Evolutionary conservation across 2,797 vertebrate genomes (phyloP), one percentile per base, ranked within the genome.

Genomic region (Erithacus rubecula): DNA sequence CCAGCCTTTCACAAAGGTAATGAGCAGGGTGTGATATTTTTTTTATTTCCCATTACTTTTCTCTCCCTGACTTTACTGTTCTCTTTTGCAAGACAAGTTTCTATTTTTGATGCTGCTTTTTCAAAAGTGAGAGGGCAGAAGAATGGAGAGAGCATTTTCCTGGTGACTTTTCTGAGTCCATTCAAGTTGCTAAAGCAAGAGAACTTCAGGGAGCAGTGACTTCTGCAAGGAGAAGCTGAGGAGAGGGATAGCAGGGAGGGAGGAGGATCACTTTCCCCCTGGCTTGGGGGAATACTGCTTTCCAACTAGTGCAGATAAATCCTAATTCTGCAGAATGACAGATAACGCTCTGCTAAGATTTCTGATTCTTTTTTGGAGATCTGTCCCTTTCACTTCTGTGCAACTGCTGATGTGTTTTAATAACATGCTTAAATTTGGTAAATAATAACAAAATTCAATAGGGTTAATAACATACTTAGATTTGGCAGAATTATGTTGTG

Each of bases 1-100:
- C 24, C 19, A 84, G 49, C 56, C 63, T 49, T 86, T 87, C 47
- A 58, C 60, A 82, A 70, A 90, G 17, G 37, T 55, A 93, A 56
- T 63, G 41, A 69, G 36, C 34, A 56, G 77, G 51, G 41, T 62
- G 52, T 84, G 72, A 34, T 44, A 20, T 30, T 32, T 58, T 64
- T 43, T 62, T 15, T 56, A 30, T 79, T 87, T 51, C 20, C 7
- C 37, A 37, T 27, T 83, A 23, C 41, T 63, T 93, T 77, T 86
- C 23, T 72, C 24, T 56, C 44, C 21, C 26, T 22, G 23, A 15
- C 29, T 65, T 87, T 49, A 34, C 27, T n/a, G 3, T 62, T 90
- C 15, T 78, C 19, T 51, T 87, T 87, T 86, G 19, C 58, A 64
- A 69, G 65, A 29, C 11, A 60, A 44, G 12, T 77, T 44, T 75